Evolutionary conservation across 2,888 invertebrate genomes (phyloP).

Genomic region (Phengaris arion): DNA sequence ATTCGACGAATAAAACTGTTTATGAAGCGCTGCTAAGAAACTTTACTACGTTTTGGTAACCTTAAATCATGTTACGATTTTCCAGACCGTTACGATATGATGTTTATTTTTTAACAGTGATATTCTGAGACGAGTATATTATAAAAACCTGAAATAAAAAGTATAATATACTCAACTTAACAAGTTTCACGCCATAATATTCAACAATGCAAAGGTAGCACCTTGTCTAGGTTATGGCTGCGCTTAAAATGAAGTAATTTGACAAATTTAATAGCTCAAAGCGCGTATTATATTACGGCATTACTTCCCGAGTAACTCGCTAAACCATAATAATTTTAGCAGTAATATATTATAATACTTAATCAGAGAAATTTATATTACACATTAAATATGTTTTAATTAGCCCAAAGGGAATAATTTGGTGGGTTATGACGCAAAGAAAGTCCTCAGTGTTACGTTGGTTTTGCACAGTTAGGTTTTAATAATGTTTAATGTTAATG

Average conservation of each 20-base stretch:
- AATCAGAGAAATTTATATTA: conserved; percentile 25
- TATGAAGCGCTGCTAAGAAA: background rate
- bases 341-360: conserved; percentile 26
- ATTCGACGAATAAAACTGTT: background rate
- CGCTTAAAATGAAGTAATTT: conserved; percentile 15
- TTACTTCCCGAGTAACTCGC: background rate
- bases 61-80: too few relatives aligned
- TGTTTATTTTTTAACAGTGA: background rate
- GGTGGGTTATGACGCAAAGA: conserved; percentile 20
- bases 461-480: conserved; percentile 16
- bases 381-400: conserved; percentile 15
- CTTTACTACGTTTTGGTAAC: background rate
- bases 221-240: conserved; percentile 24
- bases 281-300: conserved; percentile 18
- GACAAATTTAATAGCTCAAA: conserved; percentile 13
- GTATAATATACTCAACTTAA: background rate
- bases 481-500: conserved; percentile 17
- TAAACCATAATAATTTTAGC: conserved; percentile 23
- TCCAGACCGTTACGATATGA: background rate
- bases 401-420: conserved; percentile 12
- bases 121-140: background rate
- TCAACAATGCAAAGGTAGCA: conserved; percentile 21
- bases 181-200: conserved; percentile 13
- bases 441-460: background rate
- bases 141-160: background rate